phyloP scores from a whole-genome alignment of 2,113 vertebrate genomes.

The Mobula hypostoma region DNA sequence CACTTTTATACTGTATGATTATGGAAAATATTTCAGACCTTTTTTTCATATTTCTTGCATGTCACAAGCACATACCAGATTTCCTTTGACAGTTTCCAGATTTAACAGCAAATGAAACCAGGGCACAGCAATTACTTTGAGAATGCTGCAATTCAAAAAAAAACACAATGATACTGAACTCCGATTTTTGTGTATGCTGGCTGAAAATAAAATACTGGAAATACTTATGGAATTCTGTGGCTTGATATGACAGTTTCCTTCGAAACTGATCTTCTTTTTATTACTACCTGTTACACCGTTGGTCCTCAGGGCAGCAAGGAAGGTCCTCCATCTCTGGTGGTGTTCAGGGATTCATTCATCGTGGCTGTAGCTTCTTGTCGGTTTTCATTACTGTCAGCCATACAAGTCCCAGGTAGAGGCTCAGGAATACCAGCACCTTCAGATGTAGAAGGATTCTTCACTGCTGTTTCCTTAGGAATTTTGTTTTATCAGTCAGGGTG shows the following conservation, averaged over 20 bases:
- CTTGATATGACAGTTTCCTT: not conserved
- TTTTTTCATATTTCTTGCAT: constrained; percentile 68
- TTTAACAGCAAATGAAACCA: constrained; percentile 56
- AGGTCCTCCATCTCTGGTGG: too few relatives aligned
- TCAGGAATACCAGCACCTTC: too few relatives aligned
- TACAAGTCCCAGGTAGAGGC: too few relatives aligned
- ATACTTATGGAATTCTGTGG: constrained; percentile 23
- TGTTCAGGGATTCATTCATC: too few relatives aligned
- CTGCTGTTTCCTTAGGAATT: too few relatives aligned
- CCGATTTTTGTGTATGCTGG: constrained; percentile 35
- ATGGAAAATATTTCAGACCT: constrained; percentile 56
- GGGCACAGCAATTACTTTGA: constrained; percentile 50
- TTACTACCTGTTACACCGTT: too few relatives aligned
- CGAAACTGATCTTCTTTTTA: not conserved
- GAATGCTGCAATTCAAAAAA: constrained; percentile 43
- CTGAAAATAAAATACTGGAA: constrained; percentile 38
- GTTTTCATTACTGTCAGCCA: too few relatives aligned
- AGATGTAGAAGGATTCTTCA: too few relatives aligned
- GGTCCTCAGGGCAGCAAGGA: too few relatives aligned
- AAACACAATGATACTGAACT: constrained; percentile 37
- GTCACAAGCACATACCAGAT: constrained; percentile 67
- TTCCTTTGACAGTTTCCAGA: constrained; percentile 78
- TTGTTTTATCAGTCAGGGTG: too few relatives aligned
- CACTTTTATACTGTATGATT: constrained; percentile 53
- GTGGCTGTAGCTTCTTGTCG: too few relatives aligned